Evolutionary conservation across 2,113 vertebrate genomes (phyloP), one percentile per base, ranked within the genome.

Genomic region (Empidonax alnorum): DNA sequence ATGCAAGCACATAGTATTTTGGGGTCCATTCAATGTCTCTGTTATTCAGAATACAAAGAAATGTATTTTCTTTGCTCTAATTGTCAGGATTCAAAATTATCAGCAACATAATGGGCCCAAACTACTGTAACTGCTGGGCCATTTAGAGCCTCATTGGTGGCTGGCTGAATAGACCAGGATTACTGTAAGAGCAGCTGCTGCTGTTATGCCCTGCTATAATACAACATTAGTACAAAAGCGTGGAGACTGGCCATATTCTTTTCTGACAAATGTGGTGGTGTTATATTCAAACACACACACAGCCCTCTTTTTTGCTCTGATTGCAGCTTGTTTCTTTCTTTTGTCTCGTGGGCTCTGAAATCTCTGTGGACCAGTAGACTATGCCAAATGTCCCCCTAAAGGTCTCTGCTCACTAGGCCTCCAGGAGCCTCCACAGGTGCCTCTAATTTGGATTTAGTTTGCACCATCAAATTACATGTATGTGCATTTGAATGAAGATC

Each of bases 111-210:
- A 97, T 97, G 58, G 83, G 73, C 46, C 41, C 87, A 95, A 96
- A 97, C 90, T 93, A 94, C 97, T 93, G 87, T 95, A 97, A 96
- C 96, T 96, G 63, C 84, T 13, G n/a, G 88, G 92, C 90, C 94
- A 86, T 94, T 96, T 93, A 88, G 59, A 94, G 77, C 30, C 72
- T 79, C 85, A 72, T 59, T 81, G 82, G 86, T 89, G 90, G 75
- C 90, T 94, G 84, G 23, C 28, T 97, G 96, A 97, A 97, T 91
- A 96, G 88, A 30, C 80, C 87, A 68, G 82, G 52, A 73, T 95
- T 87, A 88, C 95, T 90, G 66, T 94, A 96, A 93, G 75, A 91
- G 80, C 96, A 97, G 95, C 96, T 93, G 95, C 93, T 93, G 77
- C 94, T 92, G 87, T 89, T 96, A 53, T 24, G 61, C 42, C 88